phyloP scores from a whole-genome alignment of 2,888 invertebrate genomes.

The Hydrotaea diabolus region DNA sequence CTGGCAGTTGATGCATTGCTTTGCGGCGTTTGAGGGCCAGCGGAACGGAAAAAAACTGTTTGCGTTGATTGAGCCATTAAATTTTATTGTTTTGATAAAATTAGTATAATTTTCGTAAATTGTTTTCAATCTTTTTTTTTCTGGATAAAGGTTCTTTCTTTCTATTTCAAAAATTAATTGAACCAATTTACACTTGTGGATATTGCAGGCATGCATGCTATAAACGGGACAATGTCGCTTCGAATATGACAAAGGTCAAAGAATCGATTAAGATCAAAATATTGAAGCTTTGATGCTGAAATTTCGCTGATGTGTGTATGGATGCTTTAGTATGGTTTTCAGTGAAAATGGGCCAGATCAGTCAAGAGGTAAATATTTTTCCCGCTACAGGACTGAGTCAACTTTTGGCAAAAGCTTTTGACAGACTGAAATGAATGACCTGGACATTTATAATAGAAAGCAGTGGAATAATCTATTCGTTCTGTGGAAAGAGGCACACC shows the following conservation, averaged over 20 bases:
- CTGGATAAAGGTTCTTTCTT: constrained; percentile 46
- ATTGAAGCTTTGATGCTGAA: too few relatives aligned
- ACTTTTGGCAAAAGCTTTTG: too few relatives aligned
- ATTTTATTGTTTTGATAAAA: constrained; percentile 67
- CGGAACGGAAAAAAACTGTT: constrained; percentile 32
- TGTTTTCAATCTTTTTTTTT: constrained; percentile 57
- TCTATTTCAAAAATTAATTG: constrained; percentile 56
- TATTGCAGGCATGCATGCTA: not conserved
- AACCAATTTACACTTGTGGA: constrained; percentile 59
- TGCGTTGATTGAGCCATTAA: constrained; percentile 65
- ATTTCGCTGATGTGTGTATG: too few relatives aligned
- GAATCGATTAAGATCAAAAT: too few relatives aligned
- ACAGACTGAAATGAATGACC: too few relatives aligned
- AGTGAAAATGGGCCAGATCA: too few relatives aligned
- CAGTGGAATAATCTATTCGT: too few relatives aligned
- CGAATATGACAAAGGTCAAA: not conserved
- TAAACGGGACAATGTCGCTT: not conserved
- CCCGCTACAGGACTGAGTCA: too few relatives aligned
- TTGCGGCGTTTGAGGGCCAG: not conserved
- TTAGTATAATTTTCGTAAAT: constrained; percentile 67
- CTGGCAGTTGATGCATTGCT: constrained; percentile 31
- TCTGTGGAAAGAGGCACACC: too few relatives aligned
- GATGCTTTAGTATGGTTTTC: too few relatives aligned
- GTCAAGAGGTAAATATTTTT: too few relatives aligned
- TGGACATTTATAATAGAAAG: too few relatives aligned